Percentiles rank a stretch among this genome's conserved stretches.
phyloP scores from a whole-genome alignment of 2,888 invertebrate genomes.

The Watsonalla binaria region DNA sequence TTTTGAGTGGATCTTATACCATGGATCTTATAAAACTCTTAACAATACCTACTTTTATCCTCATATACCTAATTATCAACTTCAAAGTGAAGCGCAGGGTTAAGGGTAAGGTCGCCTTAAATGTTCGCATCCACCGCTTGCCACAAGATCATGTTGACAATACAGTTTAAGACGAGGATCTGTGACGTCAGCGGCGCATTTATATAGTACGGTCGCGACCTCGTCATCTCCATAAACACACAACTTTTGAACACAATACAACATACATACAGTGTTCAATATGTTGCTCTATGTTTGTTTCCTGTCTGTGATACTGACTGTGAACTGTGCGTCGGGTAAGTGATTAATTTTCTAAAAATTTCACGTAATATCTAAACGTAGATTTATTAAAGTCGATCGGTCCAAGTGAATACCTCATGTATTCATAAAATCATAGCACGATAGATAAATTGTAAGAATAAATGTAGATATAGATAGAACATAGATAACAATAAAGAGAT shows the following conservation, averaged over 20 bases:
- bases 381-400: no score
- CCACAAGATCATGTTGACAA: not conserved
- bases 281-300: constrained; percentile 44
- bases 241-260: constrained; percentile 2
- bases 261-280: constrained; percentile 5
- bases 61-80: no score
- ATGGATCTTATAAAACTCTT: no score
- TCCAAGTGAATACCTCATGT: no score
- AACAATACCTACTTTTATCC: no score
- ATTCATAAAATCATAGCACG: no score
- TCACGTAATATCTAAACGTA: not conserved
- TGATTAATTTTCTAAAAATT: constrained; percentile 3
- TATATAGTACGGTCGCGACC: constrained; percentile 17
- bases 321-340: constrained; percentile 43
- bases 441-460: no score
- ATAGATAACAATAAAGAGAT: no score
- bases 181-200: constrained; percentile 2
- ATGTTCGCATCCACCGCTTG: not conserved
- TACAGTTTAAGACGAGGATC: not conserved
- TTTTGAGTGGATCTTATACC: no score
- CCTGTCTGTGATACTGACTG: constrained; percentile 40
- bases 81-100: no score
- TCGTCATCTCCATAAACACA: constrained; percentile 4
- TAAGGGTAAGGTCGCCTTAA: not conserved
- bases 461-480: no score